Evolutionary conservation across 2,888 invertebrate species (phyloP).

Genomic region (Torymus aiolomorphi): DNA sequence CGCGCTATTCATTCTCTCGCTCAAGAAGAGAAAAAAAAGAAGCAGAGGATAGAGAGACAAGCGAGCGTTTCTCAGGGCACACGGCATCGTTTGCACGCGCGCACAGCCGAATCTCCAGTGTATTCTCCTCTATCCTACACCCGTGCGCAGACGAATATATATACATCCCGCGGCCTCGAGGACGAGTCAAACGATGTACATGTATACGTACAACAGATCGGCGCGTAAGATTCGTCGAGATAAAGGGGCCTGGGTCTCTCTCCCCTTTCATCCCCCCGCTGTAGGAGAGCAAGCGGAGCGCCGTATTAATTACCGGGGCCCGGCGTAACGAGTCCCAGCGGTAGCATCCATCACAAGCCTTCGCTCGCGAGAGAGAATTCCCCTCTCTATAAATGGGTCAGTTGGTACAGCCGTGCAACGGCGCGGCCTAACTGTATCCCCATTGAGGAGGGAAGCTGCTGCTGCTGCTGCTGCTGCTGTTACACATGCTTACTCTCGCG

Average conservation of each 20-base stretch:
- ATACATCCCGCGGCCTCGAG: no score
- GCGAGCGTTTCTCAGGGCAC: not conserved
- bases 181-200: not conserved
- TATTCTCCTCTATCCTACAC: not conserved
- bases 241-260: slow-evolving; percentile 6
- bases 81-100: slow-evolving; percentile 1
- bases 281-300: slow-evolving; percentile 12
- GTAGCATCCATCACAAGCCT: slow-evolving; percentile 54
- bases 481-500: not conserved
- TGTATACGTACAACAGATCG: slow-evolving; percentile 3
- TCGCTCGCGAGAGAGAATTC: slow-evolving; percentile 12
- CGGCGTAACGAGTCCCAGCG: slow-evolving; percentile 54
- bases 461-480: slow-evolving; percentile 10
- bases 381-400: slow-evolving; percentile 58
- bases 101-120: slow-evolving; percentile 18
- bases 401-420: slow-evolving; percentile 43
- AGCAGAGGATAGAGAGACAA: not conserved
- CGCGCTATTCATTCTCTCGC: not conserved
- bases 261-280: slow-evolving; percentile 20
- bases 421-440: slow-evolving; percentile 55
- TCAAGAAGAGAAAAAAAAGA: not conserved
- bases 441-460: slow-evolving; percentile 26
- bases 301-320: slow-evolving; percentile 49
- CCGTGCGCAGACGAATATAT: no score
- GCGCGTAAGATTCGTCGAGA: slow-evolving; percentile 19